Conservation (phyloP, 1,140 invertebrate species). For the Drosophila pseudoananassae region DNA sequence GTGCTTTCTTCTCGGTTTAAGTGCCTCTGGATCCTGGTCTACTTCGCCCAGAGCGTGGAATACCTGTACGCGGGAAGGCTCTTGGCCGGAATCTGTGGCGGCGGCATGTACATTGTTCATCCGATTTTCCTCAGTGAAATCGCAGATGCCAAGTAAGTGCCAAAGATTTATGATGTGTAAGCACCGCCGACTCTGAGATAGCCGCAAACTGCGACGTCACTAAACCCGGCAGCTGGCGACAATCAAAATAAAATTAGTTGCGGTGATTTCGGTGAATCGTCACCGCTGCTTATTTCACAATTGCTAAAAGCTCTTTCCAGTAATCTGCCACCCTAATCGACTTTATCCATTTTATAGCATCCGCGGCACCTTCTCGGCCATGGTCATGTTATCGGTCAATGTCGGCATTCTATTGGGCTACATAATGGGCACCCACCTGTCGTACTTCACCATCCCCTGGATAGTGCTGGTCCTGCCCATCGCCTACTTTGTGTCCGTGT, state of each 20-base stretch:
- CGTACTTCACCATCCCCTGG: conserved; percentile 52
- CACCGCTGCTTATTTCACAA: neutral
- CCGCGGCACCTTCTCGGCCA: conserved; percentile 64
- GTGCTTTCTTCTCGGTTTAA: conserved; percentile 8
- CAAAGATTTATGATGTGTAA: conserved; percentile 24
- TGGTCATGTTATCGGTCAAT: conserved; percentile 65
- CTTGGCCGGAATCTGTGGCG: conserved; percentile 76
- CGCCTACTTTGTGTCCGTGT: conserved; percentile 40
- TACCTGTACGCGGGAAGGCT: conserved; percentile 80
- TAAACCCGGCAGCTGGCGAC: conserved; percentile 15
- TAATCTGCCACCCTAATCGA: neutral
- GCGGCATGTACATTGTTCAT: conserved; percentile 67
- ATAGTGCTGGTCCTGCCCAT: conserved; percentile 47
- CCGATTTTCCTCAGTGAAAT: conserved; percentile 76
- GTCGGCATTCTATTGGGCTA: conserved; percentile 62
- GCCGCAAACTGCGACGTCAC: conserved; percentile 9
- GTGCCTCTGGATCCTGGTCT: conserved; percentile 67
- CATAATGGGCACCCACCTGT: conserved; percentile 60
- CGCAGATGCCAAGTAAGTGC: conserved; percentile 72
- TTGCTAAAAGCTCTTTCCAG: neutral
- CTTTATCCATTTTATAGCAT: conserved; percentile 42
- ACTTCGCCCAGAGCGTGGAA: conserved; percentile 54
- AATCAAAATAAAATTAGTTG: neutral
- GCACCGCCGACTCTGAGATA: conserved; percentile 3
- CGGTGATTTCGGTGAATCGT: neutral